phyloP scores from a whole-genome alignment of 2,888 invertebrate genomes.

The Troides aeacus region DNA sequence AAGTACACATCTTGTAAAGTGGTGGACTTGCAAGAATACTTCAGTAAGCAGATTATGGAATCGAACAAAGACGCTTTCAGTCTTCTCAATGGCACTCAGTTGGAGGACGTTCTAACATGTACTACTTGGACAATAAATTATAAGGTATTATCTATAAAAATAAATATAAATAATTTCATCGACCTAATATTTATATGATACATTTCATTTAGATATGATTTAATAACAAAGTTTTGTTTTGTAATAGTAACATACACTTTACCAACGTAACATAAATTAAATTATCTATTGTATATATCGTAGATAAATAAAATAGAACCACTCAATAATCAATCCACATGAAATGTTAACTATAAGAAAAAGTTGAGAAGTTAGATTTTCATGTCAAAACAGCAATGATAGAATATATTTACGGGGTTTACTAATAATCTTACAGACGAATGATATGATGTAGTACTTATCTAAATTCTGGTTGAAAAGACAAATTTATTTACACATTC shows the following conservation, averaged over 20 bases:
- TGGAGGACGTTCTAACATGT: slow-evolving; percentile 1
- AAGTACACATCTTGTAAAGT: slow-evolving; percentile 14
- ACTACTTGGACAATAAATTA: slow-evolving; percentile 3
- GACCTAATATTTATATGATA: too few species aligned
- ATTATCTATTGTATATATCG: neutral
- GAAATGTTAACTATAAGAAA: neutral
- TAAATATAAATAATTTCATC: neutral
- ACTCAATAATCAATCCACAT: neutral
- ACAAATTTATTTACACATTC: too few species aligned
- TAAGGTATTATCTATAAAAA: neutral
- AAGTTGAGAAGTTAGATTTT: neutral
- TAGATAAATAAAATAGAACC: neutral
- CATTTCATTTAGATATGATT: too few species aligned
- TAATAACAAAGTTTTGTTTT: too few species aligned
- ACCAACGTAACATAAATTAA: too few species aligned
- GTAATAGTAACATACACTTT: too few species aligned
- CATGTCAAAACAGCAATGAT: neutral
- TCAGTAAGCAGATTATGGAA: slow-evolving; percentile 20
- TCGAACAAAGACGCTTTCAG: slow-evolving; percentile 21
- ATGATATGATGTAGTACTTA: neutral
- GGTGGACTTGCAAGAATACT: slow-evolving; percentile 17
- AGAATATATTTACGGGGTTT: neutral
- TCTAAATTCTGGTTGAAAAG: neutral
- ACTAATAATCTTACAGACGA: neutral
- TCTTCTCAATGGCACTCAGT: slow-evolving; percentile 13